Conservation (phyloP, 2,113 vertebrate species). For the Pholis gunnellus region DNA sequence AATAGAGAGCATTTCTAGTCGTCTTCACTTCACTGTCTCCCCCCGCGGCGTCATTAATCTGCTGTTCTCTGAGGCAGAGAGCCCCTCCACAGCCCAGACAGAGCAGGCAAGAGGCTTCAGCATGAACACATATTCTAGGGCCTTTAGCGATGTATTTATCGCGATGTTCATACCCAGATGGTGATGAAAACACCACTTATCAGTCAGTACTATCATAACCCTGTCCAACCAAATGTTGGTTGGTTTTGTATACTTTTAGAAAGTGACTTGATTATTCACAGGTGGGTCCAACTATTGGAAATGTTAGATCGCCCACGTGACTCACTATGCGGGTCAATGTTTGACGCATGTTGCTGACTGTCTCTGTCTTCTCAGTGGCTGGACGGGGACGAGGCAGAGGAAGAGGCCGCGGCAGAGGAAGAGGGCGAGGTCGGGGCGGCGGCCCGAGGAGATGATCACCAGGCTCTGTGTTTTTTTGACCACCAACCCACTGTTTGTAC, state of each 20-base stretch:
- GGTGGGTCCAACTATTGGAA: neutral
- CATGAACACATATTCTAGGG: neutral
- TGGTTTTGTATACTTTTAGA: neutral
- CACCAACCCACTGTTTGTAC: constrained; percentile 82
- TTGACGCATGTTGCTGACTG: neutral
- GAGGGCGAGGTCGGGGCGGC: constrained; percentile 91
- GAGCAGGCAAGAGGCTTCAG: neutral
- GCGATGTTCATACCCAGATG: too few relatives aligned
- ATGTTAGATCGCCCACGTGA: neutral
- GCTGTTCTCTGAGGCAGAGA: neutral
- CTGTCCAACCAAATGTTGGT: neutral
- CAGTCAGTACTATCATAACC: too few relatives aligned
- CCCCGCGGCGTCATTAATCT: neutral
- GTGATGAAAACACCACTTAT: too few relatives aligned
- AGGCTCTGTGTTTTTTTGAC: constrained; percentile 48
- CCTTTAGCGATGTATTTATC: too few relatives aligned
- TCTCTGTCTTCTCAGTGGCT: constrained; percentile 85
- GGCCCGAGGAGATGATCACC: constrained; percentile 92
- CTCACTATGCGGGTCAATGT: neutral
- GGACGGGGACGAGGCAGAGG: constrained; percentile 94
- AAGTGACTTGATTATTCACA: neutral
- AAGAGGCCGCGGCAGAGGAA: constrained; percentile 92
- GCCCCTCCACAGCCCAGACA: too few relatives aligned
- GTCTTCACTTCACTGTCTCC: neutral
- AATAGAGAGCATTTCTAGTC: too few relatives aligned